These are phyloP conservation scores for Parelbella ahira DNA, from an alignment of 2,888 invertebrate species.

Conservation along the genomic window DNA sequence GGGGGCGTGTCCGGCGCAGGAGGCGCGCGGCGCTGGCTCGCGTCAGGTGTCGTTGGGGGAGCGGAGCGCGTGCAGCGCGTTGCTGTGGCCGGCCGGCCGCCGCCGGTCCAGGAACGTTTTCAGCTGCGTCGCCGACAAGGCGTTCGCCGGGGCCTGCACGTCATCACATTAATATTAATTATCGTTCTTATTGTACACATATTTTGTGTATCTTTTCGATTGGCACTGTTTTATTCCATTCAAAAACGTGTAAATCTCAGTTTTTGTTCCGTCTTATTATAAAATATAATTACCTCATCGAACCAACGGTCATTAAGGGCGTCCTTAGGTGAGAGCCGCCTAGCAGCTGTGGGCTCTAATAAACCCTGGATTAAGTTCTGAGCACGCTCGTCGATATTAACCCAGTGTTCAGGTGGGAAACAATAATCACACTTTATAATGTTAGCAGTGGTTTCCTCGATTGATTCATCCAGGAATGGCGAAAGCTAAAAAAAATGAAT, in stretches of 20 bases:
- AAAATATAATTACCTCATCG: conserved; percentile 65
- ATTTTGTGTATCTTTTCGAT: too few species aligned
- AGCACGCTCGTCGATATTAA: conserved; percentile 83
- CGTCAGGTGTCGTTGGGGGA: conserved; percentile 68
- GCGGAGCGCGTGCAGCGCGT: conserved; percentile 55
- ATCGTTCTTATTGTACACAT: too few species aligned
- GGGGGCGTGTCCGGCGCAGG: not conserved
- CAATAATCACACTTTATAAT: conserved; percentile 91
- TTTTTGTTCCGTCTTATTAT: too few species aligned
- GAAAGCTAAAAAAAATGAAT: conserved; percentile 84
- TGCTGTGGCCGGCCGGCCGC: conserved; percentile 64
- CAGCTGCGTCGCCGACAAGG: conserved; percentile 58
- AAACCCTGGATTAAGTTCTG: conserved; percentile 84
- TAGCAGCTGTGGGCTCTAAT: conserved; percentile 76
- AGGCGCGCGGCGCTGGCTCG: conserved; percentile 11
- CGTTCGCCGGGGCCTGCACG: conserved; percentile 60
- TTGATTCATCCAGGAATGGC: conserved; percentile 90
- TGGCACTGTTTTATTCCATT: too few species aligned
- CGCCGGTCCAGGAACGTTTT: conserved; percentile 72
- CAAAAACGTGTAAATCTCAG: too few species aligned
- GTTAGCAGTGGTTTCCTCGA: conserved; percentile 91
- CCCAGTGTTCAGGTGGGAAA: conserved; percentile 90
- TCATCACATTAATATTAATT: too few species aligned
- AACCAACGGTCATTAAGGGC: conserved; percentile 65
- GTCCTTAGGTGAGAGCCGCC: conserved; percentile 47